Conservation (phyloP, 2,113 vertebrate species). For the Equus przewalskii region DNA sequence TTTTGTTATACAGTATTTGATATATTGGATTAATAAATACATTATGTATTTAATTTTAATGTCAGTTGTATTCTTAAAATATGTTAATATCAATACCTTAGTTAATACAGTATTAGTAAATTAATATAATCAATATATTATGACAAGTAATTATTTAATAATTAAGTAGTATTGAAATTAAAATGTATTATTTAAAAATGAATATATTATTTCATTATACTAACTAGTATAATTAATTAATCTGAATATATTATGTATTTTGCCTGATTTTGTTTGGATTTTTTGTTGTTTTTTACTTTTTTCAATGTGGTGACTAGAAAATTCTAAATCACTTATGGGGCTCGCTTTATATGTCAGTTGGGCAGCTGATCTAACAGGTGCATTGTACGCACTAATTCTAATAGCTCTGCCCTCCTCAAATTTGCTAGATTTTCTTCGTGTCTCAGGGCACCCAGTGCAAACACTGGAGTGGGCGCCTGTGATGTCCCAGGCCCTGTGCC, state of each 20-base stretch:
- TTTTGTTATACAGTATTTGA: not conserved
- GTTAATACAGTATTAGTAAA: not conserved
- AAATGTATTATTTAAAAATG: not conserved
- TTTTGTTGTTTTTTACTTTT: not conserved
- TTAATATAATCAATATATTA: not conserved
- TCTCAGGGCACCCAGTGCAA: accelerated
- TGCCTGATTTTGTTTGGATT: not conserved
- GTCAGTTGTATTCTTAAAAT: not conserved
- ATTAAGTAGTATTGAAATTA: not conserved
- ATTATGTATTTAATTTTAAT: not conserved
- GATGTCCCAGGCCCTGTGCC: not conserved
- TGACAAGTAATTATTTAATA: not conserved
- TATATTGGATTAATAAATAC: not conserved
- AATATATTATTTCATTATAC: not conserved
- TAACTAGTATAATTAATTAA: too few species aligned
- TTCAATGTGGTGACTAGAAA: not conserved
- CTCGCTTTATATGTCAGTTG: not conserved
- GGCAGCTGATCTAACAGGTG: not conserved
- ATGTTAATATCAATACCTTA: not conserved
- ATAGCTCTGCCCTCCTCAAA: not conserved
- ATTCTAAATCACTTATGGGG: not conserved
- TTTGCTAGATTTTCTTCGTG: not conserved
- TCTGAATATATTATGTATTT: not conserved
- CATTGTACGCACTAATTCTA: not conserved
- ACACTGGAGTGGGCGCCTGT: accelerated